Base-by-base conservation (phyloP, 2,888 invertebrate species). In the Dryadula phaetusa region DNA sequence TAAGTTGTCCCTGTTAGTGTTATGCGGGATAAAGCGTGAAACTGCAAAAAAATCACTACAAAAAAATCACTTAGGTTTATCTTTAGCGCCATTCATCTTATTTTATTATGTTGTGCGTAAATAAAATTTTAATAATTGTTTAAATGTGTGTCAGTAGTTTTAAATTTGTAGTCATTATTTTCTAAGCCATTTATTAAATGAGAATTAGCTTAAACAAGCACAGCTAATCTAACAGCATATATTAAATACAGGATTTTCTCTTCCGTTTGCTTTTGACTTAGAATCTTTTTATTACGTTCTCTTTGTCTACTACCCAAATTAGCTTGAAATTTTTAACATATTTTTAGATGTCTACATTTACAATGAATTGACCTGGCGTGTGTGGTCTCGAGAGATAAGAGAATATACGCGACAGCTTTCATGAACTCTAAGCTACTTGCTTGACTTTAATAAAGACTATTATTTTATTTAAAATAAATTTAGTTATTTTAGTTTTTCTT, bases 381-480 rank as follows among this genome's bases (percentile, higher is more conserved):
- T 42, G 64, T 64, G 64, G 25, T 37, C 44, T 54, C 46, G 25
- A 46, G 64, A 54, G 64, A 64, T 64, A 64, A 64, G 34, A 12
- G 34, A 34, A 64, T 64, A 64, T 56, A 40, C 56, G 25, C 22
- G 56, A 40, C 37, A 40, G 40, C 56, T 40, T 40, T 56, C 56
- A 25, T 56, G 22, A 40, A 56, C 37, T 56, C n/a, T 22, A 56
- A 56, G 56, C 25, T 12, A 37, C 20, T 34, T 20, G 34, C 20
- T 56, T n/a, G 40, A 37, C 40, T 56, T 40, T 40, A 40, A n/a
- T 56, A 40, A 52, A 52, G 20, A 40, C 22, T 40, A 16, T 25
- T 40, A 40, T 40, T 40, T 40, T 25, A 56, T 40, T 40, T 40
- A 28, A 52, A 25, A 25, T 49, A 28, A 10, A 49, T 49, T 49